phyloP scores from a whole-genome alignment of 2,797 vertebrate species.

The Delichon dasypus region DNA sequence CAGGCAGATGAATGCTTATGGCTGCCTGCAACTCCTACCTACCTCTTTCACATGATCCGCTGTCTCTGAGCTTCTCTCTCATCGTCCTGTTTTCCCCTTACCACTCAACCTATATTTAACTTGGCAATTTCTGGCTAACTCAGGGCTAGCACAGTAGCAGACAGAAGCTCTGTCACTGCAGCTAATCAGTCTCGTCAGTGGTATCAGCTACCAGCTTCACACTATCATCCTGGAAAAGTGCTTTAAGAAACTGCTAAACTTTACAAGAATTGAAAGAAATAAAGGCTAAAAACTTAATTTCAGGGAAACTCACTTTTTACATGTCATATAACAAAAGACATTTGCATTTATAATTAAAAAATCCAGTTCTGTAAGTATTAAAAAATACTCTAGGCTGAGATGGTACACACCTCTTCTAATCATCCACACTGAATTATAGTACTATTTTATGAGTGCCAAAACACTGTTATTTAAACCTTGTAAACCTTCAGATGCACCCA shows the following conservation, averaged over 20 bases:
- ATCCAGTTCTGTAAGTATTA: background rate
- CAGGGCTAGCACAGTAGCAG: background rate
- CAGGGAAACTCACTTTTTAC: background rate
- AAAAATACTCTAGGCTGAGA: background rate
- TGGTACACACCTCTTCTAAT: background rate
- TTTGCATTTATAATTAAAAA: background rate
- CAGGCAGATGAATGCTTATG: background rate
- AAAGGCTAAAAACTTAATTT: background rate
- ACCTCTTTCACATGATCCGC: background rate
- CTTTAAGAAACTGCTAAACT: background rate
- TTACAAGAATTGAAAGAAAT: background rate
- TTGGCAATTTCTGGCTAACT: background rate
- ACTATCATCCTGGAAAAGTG: background rate
- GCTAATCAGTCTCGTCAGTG: background rate
- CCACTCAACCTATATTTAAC: background rate
- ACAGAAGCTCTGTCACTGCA: background rate
- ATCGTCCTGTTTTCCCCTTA: background rate
- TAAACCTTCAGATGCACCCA: background rate
- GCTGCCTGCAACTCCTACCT: background rate
- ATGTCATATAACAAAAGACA: background rate
- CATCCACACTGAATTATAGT: background rate
- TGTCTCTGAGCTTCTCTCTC: background rate
- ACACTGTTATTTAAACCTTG: background rate
- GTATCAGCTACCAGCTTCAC: background rate
- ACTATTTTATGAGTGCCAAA: background rate